Base-by-base conservation (phyloP, 2,797 vertebrate genomes). In the Caiman crocodilus region DNA sequence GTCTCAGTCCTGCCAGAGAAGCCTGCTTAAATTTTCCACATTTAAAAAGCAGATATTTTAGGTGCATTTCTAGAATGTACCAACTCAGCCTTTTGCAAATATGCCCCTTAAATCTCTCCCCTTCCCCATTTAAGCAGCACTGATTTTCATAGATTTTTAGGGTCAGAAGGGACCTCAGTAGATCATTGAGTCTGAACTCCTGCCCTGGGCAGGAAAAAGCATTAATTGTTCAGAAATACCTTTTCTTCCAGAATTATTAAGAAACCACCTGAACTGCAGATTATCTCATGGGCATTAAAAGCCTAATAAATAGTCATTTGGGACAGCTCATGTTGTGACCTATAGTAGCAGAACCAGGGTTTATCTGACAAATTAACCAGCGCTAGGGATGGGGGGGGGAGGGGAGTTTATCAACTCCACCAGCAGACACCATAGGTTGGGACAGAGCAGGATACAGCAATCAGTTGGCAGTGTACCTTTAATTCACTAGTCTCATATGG, bases 381-480 rank as follows among this genome's bases (percentile, higher is more conserved):
- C 9, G 42, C 42, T 50, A 10, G 42, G 42, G 42, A 50, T 50
- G 42, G 42, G 42, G 42, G 42, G 42, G 42, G 42, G 42, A 50
- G 42, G 42, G 42, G 42, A 50, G 10, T 50, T 50, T 50, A 50
- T 50, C 42, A 50, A 10, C 32, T 9, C 61, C 1, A 0, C 42
- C 20, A 64, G 61, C 3, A 59, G 56, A 32, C 16, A 11, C 9
- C 25, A 3, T 2, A 74, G 55, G 3, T 0, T 0, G 25, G 21
- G 35, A 7, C 14, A 2, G 9, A 65, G 56, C 28, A 6, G 30
- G 30, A 15, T 13, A 14, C 5, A 78, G 67, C 32, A 82, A 32
- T 61, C 35, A 82, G 5, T 0, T 2, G n/a, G 21, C 17, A 61
- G 11, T 12, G 59, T 16, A 14, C 14, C 11, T n/a, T n/a, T 50